Percentiles rank a stretch among this genome's conserved stretches.
phyloP scores from a whole-genome alignment of 2,113 vertebrate genomes.

The Chamaetylas fuelleborni region DNA sequence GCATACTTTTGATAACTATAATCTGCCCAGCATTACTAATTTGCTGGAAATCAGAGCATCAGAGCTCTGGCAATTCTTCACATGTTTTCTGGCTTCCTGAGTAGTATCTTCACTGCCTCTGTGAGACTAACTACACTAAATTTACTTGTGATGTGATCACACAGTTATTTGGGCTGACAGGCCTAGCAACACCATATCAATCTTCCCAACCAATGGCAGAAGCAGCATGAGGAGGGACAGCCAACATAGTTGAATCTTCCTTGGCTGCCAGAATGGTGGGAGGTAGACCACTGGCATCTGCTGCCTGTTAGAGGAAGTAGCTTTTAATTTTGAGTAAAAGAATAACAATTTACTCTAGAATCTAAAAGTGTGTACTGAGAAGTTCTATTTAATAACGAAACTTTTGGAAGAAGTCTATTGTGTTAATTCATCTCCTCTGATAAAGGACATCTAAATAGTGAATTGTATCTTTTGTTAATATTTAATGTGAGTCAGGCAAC shows the following conservation, averaged over 20 bases:
- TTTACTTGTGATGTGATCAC: conserved; percentile 1
- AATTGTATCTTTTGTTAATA: conserved; percentile 33
- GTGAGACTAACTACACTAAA: neutral
- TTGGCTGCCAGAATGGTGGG: neutral
- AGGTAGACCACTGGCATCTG: neutral
- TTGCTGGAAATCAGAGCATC: neutral
- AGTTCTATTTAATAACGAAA: conserved; percentile 15
- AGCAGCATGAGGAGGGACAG: neutral
- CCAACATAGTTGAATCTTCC: neutral
- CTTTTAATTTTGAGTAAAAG: neutral
- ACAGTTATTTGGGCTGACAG: neutral
- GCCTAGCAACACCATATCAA: neutral
- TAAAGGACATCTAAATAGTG: conserved; percentile 15
- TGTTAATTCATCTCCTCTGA: neutral
- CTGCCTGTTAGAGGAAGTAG: neutral
- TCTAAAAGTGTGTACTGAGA: neutral
- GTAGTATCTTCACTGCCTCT: neutral
- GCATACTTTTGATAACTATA: neutral
- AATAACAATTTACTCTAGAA: conserved; percentile 7
- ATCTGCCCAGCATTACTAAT: neutral
- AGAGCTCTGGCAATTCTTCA: neutral
- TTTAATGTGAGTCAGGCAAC: conserved; percentile 40
- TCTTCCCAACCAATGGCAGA: neutral
- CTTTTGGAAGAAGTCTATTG: neutral
- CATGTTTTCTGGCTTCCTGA: neutral